These are phyloP conservation scores for Siniperca chuatsi DNA, from an alignment of 2,113 vertebrate genomes.

Conservation along the genomic window DNA sequence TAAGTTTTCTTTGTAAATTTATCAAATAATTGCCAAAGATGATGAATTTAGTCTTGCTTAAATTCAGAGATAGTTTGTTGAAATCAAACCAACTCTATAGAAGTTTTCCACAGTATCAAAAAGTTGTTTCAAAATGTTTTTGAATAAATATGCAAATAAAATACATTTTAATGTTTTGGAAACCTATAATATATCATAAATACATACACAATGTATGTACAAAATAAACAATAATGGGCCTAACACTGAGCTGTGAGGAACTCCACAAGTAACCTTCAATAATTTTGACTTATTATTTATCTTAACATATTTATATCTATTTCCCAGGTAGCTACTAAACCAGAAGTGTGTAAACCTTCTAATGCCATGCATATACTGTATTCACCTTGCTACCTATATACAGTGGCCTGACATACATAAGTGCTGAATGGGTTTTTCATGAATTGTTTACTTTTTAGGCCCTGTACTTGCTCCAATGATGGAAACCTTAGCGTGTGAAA, in stretches of 20 bases:
- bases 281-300: neutral
- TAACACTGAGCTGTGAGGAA: neutral
- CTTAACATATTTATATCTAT: neutral
- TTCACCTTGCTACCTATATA: neutral
- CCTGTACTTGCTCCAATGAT: neutral
- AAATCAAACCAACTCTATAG: neutral
- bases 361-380: neutral
- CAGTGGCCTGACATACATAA: neutral
- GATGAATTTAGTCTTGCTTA: neutral
- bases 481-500: neutral
- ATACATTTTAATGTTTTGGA: neutral
- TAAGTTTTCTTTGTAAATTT: neutral
- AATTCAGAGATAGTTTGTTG: neutral
- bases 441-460: neutral
- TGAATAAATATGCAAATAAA: neutral
- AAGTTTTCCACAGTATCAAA: neutral
- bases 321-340: neutral
- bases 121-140: neutral
- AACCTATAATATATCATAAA: neutral
- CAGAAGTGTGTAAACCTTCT: neutral
- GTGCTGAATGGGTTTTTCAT: neutral
- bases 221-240: constrained; percentile 11
- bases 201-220: neutral
- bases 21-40: neutral
- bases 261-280: neutral